Base-by-base conservation (phyloP, 2,797 vertebrate species). In the Onychomys leucogaster region DNA sequence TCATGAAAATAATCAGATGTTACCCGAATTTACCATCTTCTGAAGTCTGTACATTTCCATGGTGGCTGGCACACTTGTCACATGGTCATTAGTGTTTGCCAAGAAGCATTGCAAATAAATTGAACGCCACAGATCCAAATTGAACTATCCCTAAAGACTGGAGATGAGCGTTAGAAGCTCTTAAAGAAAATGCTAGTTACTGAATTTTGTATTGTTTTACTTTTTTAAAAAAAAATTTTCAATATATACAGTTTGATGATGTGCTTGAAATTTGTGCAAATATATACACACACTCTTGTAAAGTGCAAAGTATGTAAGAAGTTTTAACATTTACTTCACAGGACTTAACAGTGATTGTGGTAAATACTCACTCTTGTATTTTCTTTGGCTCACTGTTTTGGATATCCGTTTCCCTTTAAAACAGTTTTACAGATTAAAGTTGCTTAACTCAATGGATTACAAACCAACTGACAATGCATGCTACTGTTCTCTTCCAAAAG, bases 221-320 rank as follows among this genome's bases (percentile, higher is more conserved):
- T 76, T 95, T 97, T 97, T 96, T 91, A 49, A 59, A 57, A 67
- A 59, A 59, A 87, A 87, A 63, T 12, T 96, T 97, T 98, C 92
- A 84, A 0, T 97, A 97, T 98, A 97, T 98, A 95, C 94, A 98
- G 97, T 98, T 98, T 97, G 97, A 98, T 98, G 94, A 98, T 98
- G 98, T 99, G 98, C 98, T 99, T 98, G 96, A 98, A 98, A 98
- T 96, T 80, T 97, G 96, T 98, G 98, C 98, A 98, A 94, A 97
- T 98, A 97, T 98, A 98, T 98, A 98, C 96, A 94, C 89, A 96
- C 90, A 98, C 85, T 76, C 97, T 98, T 98, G 97, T 98, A 98
- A 89, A 98, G 97, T 98, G 96, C 98, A 93, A 98, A 95, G 78
- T 98, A 91, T 98, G 97, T 96, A 94, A 97, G 88, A 98, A 95